Evolutionary conservation across 2,888 invertebrate species (phyloP).

Genomic region (Halocaridina rubra): DNA sequence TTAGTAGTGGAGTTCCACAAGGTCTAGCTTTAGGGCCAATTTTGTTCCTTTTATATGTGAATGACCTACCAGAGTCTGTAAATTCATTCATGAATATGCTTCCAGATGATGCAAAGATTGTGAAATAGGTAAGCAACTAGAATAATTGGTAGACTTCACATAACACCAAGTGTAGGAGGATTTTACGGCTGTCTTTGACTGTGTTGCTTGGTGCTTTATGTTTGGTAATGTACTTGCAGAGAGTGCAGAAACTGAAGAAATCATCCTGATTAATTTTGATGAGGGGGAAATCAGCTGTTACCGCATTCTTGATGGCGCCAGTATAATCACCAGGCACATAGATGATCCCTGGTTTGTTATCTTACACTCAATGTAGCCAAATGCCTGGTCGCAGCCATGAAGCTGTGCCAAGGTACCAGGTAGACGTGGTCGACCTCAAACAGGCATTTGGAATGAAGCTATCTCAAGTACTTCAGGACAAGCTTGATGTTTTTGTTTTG

Average conservation of each 20-base stretch:
- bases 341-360: background rate
- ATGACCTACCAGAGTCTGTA: no score
- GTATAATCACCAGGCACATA: slow-evolving; percentile 4
- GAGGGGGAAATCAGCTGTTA: background rate
- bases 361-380: slow-evolving; percentile 16
- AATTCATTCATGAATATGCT: no score
- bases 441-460: background rate
- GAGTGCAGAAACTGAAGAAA: background rate
- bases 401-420: background rate
- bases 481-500: background rate
- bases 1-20: no score
- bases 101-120: no score
- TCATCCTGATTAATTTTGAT: background rate
- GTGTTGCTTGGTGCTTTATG: background rate
- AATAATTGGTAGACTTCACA: background rate
- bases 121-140: no score
- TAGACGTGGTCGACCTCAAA: background rate
- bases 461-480: background rate
- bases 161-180: background rate
- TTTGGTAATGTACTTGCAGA: background rate
- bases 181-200: slow-evolving; percentile 7
- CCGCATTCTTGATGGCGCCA: background rate
- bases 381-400: slow-evolving; percentile 18
- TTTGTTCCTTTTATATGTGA: no score
- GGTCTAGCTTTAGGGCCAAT: no score